phyloP scores from a whole-genome alignment of 1,140 invertebrate species.

The Teleogryllus occipitalis region DNA sequence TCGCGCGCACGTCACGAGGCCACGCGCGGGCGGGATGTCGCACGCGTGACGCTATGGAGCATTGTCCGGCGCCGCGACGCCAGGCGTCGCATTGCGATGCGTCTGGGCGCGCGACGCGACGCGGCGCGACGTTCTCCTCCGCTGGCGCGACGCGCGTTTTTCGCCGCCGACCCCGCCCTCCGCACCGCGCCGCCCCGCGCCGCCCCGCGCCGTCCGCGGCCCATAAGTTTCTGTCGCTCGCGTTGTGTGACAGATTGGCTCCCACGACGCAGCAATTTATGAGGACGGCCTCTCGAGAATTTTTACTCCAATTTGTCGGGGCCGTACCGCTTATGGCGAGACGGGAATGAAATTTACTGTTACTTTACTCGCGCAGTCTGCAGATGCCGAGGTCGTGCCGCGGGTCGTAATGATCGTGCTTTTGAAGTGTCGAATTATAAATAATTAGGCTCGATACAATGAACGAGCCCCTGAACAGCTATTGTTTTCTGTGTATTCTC shows the following conservation, averaged over 20 bases:
- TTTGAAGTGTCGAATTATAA: background rate
- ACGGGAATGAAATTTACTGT: background rate
- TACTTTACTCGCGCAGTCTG: background rate
- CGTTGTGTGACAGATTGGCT: background rate
- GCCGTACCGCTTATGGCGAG: background rate
- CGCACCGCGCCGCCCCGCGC: too few species aligned
- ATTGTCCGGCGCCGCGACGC: too few species aligned
- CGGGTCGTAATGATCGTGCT: background rate
- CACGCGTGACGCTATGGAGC: too few species aligned
- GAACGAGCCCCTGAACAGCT: background rate
- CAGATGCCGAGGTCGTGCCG: background rate
- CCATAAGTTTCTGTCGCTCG: too few species aligned
- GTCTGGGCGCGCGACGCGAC: too few species aligned
- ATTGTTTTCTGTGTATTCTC: background rate
- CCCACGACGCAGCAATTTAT: background rate
- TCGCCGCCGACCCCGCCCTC: too few species aligned
- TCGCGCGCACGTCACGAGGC: too few species aligned
- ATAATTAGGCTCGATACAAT: background rate
- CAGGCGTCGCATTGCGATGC: too few species aligned
- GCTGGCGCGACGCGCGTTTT: too few species aligned
- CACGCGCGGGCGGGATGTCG: too few species aligned
- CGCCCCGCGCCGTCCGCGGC: too few species aligned
- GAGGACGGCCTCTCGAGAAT: background rate
- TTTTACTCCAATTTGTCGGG: slow-evolving; percentile 2
- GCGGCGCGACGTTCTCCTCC: too few species aligned